Conservation (phyloP, 1,140 invertebrate genomes). For the Zaprionus kolodkinae region DNA sequence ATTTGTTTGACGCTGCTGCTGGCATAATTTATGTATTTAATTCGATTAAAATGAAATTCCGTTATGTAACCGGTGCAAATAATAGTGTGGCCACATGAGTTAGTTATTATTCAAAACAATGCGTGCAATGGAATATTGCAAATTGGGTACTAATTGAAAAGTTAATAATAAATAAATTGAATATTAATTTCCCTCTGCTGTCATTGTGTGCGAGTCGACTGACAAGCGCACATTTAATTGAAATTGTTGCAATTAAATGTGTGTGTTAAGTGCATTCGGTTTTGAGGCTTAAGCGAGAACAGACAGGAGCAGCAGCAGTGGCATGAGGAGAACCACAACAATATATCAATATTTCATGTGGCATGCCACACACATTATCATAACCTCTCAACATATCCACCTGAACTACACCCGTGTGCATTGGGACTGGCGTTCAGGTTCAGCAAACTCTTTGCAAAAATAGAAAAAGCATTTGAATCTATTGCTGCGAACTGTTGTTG, state of each 20-base stretch:
- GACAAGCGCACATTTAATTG: neutral
- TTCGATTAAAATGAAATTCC: slow-evolving; percentile 26
- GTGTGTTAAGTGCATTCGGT: neutral
- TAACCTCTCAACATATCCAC: slow-evolving; percentile 21
- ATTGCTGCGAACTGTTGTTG: slow-evolving; percentile 32
- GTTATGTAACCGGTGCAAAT: slow-evolving; percentile 9
- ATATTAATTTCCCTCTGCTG: slow-evolving; percentile 2
- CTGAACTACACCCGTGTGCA: slow-evolving; percentile 5
- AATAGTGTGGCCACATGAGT: slow-evolving; percentile 24
- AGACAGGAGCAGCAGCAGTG: neutral
- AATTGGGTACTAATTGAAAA: slow-evolving; percentile 24
- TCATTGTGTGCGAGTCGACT: neutral
- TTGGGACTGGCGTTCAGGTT: neutral
- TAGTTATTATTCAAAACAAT: slow-evolving; percentile 7
- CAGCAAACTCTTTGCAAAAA: slow-evolving; percentile 18
- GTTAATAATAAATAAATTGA: slow-evolving; percentile 28
- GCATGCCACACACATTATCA: slow-evolving; percentile 43
- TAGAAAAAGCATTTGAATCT: slow-evolving; percentile 34
- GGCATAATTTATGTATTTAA: slow-evolving; percentile 38
- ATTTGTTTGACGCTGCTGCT: slow-evolving; percentile 8
- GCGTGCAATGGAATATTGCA: neutral
- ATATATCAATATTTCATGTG: slow-evolving; percentile 24
- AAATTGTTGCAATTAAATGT: slow-evolving; percentile 1
- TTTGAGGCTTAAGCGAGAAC: neutral
- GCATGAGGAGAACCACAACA: neutral